phyloP scores from a whole-genome alignment of 2,888 invertebrate genomes.

The Luperina testacea region DNA sequence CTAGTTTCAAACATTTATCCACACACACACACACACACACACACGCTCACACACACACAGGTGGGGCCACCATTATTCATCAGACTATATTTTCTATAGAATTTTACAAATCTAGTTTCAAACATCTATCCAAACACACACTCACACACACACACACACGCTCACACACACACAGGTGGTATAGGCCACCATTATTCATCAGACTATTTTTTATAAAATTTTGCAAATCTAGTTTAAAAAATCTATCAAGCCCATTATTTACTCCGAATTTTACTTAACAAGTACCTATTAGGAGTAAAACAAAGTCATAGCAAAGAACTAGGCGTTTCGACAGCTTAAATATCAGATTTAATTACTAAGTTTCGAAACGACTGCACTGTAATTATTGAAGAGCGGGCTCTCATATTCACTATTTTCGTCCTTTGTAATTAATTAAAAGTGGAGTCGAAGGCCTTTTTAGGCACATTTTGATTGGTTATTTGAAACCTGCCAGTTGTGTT shows the following conservation, averaged over 20 bases:
- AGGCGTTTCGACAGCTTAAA: constrained; percentile 61
- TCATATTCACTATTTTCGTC: constrained; percentile 69
- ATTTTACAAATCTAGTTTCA: too few relatives aligned
- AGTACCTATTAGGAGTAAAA: constrained; percentile 44
- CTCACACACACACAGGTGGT: too few relatives aligned
- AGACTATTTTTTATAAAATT: neutral
- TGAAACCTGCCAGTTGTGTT: constrained; percentile 30
- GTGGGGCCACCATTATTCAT: too few relatives aligned
- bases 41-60: too few relatives aligned
- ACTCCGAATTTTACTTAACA: constrained; percentile 43
- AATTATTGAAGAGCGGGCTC: constrained; percentile 72
- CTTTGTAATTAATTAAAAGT: constrained; percentile 64
- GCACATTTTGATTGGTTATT: constrained; percentile 12
- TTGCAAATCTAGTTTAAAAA: constrained; percentile 19
- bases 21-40: too few relatives aligned
- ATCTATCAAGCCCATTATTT: constrained; percentile 41
- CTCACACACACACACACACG: too few relatives aligned
- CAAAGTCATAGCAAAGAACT: constrained; percentile 52
- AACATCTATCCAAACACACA: too few relatives aligned
- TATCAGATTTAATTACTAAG: constrained; percentile 73
- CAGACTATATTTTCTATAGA: too few relatives aligned
- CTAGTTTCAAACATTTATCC: constrained; percentile 30
- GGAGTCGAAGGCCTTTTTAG: constrained; percentile 13
- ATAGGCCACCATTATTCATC: neutral
- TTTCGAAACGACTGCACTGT: constrained; percentile 64